Conservation (phyloP, 2,888 invertebrate genomes). For the Fissipunctia ypsillon region DNA sequence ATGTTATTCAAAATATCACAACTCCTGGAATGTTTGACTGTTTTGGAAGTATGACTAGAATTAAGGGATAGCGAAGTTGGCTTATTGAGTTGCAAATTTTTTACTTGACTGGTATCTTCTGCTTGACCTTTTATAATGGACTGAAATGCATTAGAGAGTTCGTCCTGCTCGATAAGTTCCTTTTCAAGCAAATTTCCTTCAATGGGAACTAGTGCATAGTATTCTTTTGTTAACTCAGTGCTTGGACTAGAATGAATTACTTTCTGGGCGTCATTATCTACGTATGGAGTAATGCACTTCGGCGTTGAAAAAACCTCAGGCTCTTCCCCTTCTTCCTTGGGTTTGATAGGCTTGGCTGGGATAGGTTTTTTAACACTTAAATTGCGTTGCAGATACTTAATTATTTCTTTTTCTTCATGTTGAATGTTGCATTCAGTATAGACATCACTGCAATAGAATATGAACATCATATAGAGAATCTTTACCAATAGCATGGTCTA, state of each 20-base stretch:
- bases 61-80: constrained; percentile 83
- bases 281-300: constrained; percentile 82
- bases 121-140: constrained; percentile 84
- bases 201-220: constrained; percentile 83
- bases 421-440: constrained; percentile 88
- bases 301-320: constrained; percentile 86
- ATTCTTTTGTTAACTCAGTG: constrained; percentile 84
- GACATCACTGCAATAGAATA: constrained; percentile 82
- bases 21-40: constrained; percentile 84
- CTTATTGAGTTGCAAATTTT: constrained; percentile 74
- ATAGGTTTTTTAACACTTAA: constrained; percentile 70
- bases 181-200: constrained; percentile 85
- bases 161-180: constrained; percentile 89
- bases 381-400: constrained; percentile 82
- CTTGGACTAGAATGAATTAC: constrained; percentile 82
- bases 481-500: constrained; percentile 2
- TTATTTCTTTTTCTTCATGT: constrained; percentile 87
- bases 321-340: constrained; percentile 80
- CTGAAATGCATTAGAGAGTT: constrained; percentile 87
- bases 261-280: constrained; percentile 76
- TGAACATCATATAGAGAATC: constrained; percentile 29
- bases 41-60: constrained; percentile 85
- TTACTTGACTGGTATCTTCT: constrained; percentile 72
- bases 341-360: constrained; percentile 66
- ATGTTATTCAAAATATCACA: constrained; percentile 80